These are phyloP conservation scores for Cyclargus thomasi DNA, from an alignment of 1,140 invertebrate species.

Conservation along the genomic window DNA sequence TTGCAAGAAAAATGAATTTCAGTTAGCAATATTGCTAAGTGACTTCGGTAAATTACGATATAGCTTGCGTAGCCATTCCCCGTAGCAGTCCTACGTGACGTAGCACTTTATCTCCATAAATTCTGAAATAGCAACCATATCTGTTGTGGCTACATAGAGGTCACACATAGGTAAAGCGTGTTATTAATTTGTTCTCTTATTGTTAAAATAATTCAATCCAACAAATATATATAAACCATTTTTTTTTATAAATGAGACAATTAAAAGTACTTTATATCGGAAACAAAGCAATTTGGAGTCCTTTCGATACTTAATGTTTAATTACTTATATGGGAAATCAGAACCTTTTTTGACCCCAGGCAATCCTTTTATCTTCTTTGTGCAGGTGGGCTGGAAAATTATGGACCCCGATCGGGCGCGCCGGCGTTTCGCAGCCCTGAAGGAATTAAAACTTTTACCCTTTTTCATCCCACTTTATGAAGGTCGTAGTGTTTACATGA, in stretches of 20 bases:
- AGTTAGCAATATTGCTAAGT: too few relatives aligned
- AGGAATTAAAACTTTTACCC: background rate
- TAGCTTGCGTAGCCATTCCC: background rate
- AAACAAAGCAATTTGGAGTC: background rate
- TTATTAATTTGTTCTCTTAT: background rate
- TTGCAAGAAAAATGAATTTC: too few relatives aligned
- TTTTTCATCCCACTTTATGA: background rate
- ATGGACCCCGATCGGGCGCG: background rate
- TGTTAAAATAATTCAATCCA: background rate
- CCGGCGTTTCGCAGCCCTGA: background rate
- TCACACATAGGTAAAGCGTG: background rate
- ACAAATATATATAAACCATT: too few relatives aligned
- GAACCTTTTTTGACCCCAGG: background rate
- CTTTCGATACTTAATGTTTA: background rate
- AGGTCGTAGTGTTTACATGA: background rate
- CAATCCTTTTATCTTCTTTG: slow-evolving; percentile 1
- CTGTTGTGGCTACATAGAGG: background rate
- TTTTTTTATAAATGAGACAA: background rate
- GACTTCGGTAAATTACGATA: background rate
- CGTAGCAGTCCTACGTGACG: background rate
- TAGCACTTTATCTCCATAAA: background rate
- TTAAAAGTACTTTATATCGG: background rate
- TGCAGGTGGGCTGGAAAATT: background rate
- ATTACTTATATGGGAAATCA: slow-evolving; percentile 1
- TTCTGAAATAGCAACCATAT: background rate